Percentiles rank a stretch among this genome's conserved stretches.
Evolutionary conservation across 2,113 vertebrate genomes (phyloP).

Genomic region (Candoia aspera): DNA sequence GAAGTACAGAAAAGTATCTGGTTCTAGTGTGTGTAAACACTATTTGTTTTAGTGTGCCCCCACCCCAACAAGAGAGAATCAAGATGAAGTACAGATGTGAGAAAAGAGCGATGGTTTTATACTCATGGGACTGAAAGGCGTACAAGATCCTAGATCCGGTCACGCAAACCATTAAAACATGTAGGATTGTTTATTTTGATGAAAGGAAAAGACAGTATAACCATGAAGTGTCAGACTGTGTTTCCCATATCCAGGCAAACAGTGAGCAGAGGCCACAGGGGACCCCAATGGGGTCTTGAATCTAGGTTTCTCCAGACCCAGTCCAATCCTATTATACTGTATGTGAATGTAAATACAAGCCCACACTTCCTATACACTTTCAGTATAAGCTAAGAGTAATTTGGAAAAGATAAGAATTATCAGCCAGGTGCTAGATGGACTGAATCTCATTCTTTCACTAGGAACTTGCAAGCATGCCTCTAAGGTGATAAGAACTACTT

Average conservation of each 20-base stretch:
- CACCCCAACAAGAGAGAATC: background rate
- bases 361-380: background rate
- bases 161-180: background rate
- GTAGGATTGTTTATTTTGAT: background rate
- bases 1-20: background rate
- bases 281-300: background rate
- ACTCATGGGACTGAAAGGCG: background rate
- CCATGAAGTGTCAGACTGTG: background rate
- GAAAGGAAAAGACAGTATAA: background rate
- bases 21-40: background rate
- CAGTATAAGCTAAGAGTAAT: background rate
- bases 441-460: background rate
- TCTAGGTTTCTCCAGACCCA: background rate
- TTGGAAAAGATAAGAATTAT: constrained; percentile 1
- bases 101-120: background rate
- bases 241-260: background rate
- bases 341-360: background rate
- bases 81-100: background rate
- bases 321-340: background rate
- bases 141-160: background rate
- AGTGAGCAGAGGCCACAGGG: background rate
- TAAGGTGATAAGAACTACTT: constrained; percentile 52
- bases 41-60: background rate
- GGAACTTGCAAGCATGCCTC: constrained; percentile 31
- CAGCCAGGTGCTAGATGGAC: background rate